phyloP scores from a whole-genome alignment of 2,113 vertebrate genomes.

The Scartelaos histophorus region DNA sequence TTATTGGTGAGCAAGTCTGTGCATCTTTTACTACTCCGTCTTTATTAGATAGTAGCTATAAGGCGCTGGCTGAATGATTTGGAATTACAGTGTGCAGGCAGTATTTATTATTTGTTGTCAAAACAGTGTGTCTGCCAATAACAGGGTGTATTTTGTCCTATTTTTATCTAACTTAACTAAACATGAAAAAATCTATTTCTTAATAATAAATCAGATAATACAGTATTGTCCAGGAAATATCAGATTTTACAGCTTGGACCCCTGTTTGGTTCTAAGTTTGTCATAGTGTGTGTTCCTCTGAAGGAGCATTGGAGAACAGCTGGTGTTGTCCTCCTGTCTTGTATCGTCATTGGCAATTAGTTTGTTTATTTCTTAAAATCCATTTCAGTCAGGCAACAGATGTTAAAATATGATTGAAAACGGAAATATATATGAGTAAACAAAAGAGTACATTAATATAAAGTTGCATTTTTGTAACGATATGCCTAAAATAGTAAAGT shows the following conservation, averaged over 20 bases:
- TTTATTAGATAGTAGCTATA: constrained; percentile 28
- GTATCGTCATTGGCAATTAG: not conserved
- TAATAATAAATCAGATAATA: not conserved
- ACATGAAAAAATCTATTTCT: not conserved
- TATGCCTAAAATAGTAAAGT: not conserved
- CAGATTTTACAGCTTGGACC: not conserved
- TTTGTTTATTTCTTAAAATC: constrained; percentile 1
- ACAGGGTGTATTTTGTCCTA: not conserved
- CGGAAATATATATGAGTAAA: not conserved
- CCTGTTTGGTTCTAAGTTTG: not conserved
- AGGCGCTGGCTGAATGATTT: constrained; percentile 36
- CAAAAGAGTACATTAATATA: not conserved
- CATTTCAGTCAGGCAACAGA: not conserved
- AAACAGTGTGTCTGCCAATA: constrained; percentile 25
- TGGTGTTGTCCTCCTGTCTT: not conserved
- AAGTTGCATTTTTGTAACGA: not conserved
- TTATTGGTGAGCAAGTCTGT: constrained; percentile 1
- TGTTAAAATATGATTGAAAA: not conserved
- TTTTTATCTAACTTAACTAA: not conserved
- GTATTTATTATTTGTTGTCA: constrained; percentile 20
- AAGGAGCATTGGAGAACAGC: not conserved
- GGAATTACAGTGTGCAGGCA: constrained; percentile 25
- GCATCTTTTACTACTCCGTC: constrained; percentile 25
- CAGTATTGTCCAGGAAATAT: not conserved
- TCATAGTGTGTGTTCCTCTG: not conserved